These are phyloP conservation scores for Linnaemya tessellans DNA, from an alignment of 2,888 invertebrate species.

Conservation along the genomic window DNA sequence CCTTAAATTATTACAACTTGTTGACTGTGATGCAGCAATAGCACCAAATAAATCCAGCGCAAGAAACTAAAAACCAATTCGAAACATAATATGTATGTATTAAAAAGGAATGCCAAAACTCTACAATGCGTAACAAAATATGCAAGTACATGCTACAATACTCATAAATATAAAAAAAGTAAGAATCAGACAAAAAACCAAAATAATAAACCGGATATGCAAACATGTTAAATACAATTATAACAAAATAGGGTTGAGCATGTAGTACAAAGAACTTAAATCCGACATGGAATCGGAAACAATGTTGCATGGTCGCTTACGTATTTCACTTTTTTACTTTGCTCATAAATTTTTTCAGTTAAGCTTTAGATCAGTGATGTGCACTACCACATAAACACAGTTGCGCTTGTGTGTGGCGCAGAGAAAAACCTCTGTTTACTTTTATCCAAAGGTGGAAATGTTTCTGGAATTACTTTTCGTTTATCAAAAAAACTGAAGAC, in stretches of 20 bases:
- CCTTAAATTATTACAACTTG: too few species aligned
- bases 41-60: too few species aligned
- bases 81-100: not conserved
- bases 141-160: not conserved
- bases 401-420: not conserved
- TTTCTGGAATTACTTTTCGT: too few species aligned
- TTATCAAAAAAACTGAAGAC: too few species aligned
- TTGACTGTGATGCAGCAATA: too few species aligned
- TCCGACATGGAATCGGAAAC: slow-evolving; percentile 19
- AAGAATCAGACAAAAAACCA: not conserved
- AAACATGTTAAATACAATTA: slow-evolving; percentile 63
- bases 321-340: too few species aligned
- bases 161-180: not conserved
- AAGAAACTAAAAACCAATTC: not conserved
- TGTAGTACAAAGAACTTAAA: slow-evolving; percentile 56
- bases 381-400: too few species aligned
- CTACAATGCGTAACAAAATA: slow-evolving; percentile 67
- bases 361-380: slow-evolving; percentile 55
- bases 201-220: slow-evolving; percentile 65
- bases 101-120: slow-evolving; percentile 59
- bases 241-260: slow-evolving; percentile 50
- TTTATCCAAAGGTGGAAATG: too few species aligned
- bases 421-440: too few species aligned
- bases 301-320: too few species aligned
- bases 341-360: slow-evolving; percentile 46